These are phyloP conservation scores for Drosophila sproati DNA, from an alignment of 1,140 invertebrate genomes.

Conservation along the genomic window DNA sequence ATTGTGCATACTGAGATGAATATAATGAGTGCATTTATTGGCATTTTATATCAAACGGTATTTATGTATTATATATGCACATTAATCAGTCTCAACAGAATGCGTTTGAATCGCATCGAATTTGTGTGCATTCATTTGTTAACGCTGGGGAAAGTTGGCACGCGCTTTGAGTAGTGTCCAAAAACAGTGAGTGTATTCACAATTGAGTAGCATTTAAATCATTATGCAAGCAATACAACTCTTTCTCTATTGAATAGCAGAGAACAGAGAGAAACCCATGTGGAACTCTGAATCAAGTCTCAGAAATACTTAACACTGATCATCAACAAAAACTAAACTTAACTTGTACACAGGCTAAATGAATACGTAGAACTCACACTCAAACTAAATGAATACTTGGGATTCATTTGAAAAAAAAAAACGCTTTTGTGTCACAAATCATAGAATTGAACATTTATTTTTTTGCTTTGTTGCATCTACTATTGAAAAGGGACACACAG, in stretches of 20 bases:
- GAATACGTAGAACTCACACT: no score
- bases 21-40: slow-evolving; percentile 42
- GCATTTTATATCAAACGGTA: slow-evolving; percentile 4
- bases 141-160: neutral
- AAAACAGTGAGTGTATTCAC: neutral
- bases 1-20: neutral
- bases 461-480: no score
- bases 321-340: no score
- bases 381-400: no score
- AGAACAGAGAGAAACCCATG: no score
- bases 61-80: slow-evolving; percentile 4
- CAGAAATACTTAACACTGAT: no score
- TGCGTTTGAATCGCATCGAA: neutral
- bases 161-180: neutral
- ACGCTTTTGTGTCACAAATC: no score
- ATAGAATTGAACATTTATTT: no score
- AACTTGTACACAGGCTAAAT: no score
- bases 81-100: slow-evolving; percentile 15
- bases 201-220: neutral
- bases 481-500: neutral
- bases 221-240: neutral
- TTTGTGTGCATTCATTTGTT: neutral
- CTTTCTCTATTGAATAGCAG: no score
- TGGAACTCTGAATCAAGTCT: no score
- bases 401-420: no score